Conservation (phyloP, 2,797 vertebrate genomes). For the Sparus aurata region DNA sequence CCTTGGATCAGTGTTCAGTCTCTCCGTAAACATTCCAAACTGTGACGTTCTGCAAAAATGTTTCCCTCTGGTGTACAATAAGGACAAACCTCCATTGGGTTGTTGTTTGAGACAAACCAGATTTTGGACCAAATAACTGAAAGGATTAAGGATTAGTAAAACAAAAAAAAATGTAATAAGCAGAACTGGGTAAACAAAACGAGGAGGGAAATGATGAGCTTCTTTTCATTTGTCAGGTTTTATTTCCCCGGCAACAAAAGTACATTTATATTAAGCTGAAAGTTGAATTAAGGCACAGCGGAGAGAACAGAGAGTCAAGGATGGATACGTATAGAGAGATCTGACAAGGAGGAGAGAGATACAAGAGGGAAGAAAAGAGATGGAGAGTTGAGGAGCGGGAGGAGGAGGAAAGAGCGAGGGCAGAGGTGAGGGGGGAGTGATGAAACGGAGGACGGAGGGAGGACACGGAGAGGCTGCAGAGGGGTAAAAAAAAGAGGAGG, state of each 20-base stretch:
- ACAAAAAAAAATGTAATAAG: neutral
- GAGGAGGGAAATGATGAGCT: neutral
- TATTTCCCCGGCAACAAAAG: neutral
- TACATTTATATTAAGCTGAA: neutral
- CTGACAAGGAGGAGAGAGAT: neutral
- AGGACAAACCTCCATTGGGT: neutral
- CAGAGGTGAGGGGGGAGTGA: neutral
- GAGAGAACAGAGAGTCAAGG: neutral
- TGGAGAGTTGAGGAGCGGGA: neutral
- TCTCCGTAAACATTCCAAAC: neutral
- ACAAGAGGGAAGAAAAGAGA: neutral
- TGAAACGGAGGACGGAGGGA: constrained; percentile 1
- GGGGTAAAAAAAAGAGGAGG: neutral
- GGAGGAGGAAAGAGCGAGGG: neutral
- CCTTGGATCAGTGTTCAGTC: neutral
- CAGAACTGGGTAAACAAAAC: too few species aligned
- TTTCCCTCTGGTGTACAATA: neutral
- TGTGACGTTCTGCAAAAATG: neutral
- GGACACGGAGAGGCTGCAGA: neutral
- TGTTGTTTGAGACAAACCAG: neutral
- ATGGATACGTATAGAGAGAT: neutral
- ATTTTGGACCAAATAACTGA: neutral
- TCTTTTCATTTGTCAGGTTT: neutral
- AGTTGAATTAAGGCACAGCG: neutral
- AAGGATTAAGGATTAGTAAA: neutral